A percentile compares a stretch with the other conserved stretches of the same genome.
phyloP scores from a whole-genome alignment of 1,140 invertebrate species.

The Drosophila murphyi region DNA sequence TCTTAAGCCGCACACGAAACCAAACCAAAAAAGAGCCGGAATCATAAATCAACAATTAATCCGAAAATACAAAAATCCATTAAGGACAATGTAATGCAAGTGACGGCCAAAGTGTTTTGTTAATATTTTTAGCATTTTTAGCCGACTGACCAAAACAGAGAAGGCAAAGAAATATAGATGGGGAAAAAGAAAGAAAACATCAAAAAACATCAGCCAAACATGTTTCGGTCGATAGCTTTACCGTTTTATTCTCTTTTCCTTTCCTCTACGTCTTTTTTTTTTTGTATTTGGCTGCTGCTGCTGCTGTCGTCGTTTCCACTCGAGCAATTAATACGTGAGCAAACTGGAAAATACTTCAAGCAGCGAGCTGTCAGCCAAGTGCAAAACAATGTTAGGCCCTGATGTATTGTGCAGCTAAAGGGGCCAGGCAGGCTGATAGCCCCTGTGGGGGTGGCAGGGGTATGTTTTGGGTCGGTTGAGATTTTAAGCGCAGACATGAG shows the following conservation, averaged over 20 bases:
- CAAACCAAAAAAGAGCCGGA: constrained; percentile 12
- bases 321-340: constrained; percentile 81
- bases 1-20: constrained; percentile 2
- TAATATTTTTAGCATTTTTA: constrained; percentile 43
- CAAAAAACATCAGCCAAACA: constrained; percentile 57
- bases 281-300: constrained; percentile 45
- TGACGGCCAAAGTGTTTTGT: constrained; percentile 28
- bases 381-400: constrained; percentile 75
- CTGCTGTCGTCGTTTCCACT: constrained; percentile 69
- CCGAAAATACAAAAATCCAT: constrained; percentile 24
- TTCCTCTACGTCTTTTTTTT: constrained; percentile 9
- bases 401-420: constrained; percentile 53
- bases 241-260: constrained; percentile 15
- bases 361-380: constrained; percentile 59
- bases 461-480: constrained; percentile 22
- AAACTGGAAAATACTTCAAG: constrained; percentile 74
- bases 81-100: constrained; percentile 54
- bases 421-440: neutral
- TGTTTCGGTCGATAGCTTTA: constrained; percentile 71
- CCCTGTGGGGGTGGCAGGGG: neutral
- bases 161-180: constrained; percentile 13
- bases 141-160: constrained; percentile 13
- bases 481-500: constrained; percentile 38
- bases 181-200: constrained; percentile 42
- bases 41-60: constrained; percentile 58